Conservation (phyloP, 2,888 invertebrate species). For the Erannis defoliaria region DNA sequence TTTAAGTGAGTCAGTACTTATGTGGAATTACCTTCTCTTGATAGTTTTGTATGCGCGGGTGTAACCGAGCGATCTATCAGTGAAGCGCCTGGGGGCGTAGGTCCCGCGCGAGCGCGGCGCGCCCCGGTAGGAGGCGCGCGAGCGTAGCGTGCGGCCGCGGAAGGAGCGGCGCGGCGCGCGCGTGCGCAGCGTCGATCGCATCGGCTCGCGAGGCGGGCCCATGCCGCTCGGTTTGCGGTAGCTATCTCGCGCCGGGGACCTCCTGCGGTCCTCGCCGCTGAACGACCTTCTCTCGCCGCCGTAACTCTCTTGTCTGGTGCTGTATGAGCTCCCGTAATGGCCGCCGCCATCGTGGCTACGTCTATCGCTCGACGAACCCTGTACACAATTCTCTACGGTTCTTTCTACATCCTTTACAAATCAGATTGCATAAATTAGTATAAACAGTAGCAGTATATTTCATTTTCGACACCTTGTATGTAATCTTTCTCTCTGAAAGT, state of each 20-base stretch:
- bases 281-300: conserved; percentile 80
- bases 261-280: conserved; percentile 84
- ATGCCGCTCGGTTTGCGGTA: conserved; percentile 82
- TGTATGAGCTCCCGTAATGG: conserved; percentile 84
- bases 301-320: conserved; percentile 86
- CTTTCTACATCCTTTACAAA: conserved; percentile 65
- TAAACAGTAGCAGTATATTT: conserved; percentile 25
- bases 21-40: conserved; percentile 83
- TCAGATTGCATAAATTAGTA: conserved; percentile 36
- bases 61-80: conserved; percentile 75
- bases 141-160: conserved; percentile 84
- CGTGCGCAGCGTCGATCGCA: conserved; percentile 76
- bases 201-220: conserved; percentile 80
- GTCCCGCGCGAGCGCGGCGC: conserved; percentile 84
- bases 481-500: conserved; percentile 13
- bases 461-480: conserved; percentile 21
- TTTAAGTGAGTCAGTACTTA: conserved; percentile 60
- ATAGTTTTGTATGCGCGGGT: conserved; percentile 78
- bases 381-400: conserved; percentile 82
- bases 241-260: conserved; percentile 82
- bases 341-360: conserved; percentile 86
- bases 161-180: conserved; percentile 84
- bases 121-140: conserved; percentile 79
- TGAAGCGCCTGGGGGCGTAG: conserved; percentile 73
- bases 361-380: conserved; percentile 85